Evolutionary conservation across 2,797 vertebrate genomes (phyloP), one percentile per base, ranked within the genome.

Genomic region (Hydrophis major): DNA sequence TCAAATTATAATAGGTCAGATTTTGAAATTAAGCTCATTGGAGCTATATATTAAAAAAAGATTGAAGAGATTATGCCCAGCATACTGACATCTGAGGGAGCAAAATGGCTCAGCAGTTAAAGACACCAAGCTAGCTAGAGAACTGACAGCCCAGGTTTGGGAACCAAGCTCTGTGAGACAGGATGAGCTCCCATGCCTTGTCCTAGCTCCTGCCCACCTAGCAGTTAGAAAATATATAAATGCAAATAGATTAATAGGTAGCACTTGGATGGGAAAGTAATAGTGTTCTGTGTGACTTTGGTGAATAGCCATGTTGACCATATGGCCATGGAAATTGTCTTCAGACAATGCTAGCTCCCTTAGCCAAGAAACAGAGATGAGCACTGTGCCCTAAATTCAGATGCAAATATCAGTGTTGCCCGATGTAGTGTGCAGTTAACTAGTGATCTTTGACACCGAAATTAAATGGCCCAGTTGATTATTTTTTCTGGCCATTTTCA

Each of bases 391-490:
- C 16, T 37, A 18, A 13, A 37, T 32, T 32, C n/a, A 5, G 63
- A 32, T 1, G 2, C 28, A 28, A 66, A n/a, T 37, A 60, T 61
- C 61, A 8, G 0, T 12, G 88, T 94, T 0, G 78, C 94, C 94
- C 37, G 0, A 3, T 12, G 78, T 89, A 32, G 91, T 50, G 6
- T 88, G 63, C 16, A 94, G 94, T 94, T 94, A 92, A 92, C 93
- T 16, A 69, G 22, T 78, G 95, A 92, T 95, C 96, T 18, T 93
- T 94, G 87, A 0, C 92, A 1, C 89, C 88, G 2, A 88, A 94
- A 88, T 55, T 92, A 94, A 93, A n/a, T 93, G 94, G 66, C 92
- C 94, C 87, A 94, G 63, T 1, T 93, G 2, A 92, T 91, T 96
- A 88, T n/a, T 8, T 90, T 90, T 83, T 74, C 5, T 78, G 74